Conservation (phyloP, 2,797 vertebrate genomes). For the Hypotaenidia philippensis region DNA sequence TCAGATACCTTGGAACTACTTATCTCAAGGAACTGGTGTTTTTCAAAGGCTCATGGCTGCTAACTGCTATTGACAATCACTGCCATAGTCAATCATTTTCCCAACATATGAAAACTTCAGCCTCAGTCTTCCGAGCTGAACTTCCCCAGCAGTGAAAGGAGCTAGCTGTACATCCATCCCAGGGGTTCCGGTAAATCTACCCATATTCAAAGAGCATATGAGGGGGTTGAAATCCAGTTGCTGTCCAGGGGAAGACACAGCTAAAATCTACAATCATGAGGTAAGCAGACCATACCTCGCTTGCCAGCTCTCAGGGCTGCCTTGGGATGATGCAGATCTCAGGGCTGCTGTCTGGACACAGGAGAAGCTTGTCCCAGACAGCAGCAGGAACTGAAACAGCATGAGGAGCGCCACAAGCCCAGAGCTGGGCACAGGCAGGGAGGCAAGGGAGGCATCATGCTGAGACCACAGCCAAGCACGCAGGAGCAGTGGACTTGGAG, state of each 20-base stretch:
- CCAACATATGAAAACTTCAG: not conserved
- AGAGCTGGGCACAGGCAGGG: not conserved
- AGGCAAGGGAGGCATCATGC: accelerated
- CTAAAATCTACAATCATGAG: not conserved
- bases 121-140: not conserved
- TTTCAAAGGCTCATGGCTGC: not conserved
- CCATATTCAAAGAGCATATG: not conserved
- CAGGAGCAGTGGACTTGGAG: not conserved
- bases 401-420: not conserved
- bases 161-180: not conserved
- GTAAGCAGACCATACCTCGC: not conserved
- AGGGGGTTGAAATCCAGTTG: not conserved
- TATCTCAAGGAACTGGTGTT: not conserved
- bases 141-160: not conserved
- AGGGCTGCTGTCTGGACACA: not conserved
- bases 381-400: not conserved
- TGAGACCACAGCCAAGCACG: not conserved
- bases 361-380: not conserved
- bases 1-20: not conserved
- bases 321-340: not conserved
- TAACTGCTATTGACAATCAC: not conserved
- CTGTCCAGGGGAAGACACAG: not conserved
- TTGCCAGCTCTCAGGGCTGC: not conserved
- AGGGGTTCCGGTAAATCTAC: not conserved
- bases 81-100: not conserved